Evolutionary conservation across 1,140 invertebrate genomes (phyloP), one percentile per base, ranked within the genome.

Genomic region (Zaprionus vittiger): DNA sequence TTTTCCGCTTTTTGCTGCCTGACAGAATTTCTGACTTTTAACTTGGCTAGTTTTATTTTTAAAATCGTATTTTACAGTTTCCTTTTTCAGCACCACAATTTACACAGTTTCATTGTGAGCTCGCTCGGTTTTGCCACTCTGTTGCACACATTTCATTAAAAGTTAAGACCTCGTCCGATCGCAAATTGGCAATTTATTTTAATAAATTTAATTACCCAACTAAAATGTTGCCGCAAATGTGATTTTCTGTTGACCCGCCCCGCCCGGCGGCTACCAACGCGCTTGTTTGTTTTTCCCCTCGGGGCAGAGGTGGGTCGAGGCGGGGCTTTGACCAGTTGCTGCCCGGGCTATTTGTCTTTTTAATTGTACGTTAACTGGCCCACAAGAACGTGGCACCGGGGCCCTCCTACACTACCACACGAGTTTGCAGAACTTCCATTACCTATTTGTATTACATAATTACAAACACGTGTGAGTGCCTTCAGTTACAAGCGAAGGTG

Each of bases 371-470:
- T 65, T 76, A 68, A 75, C 44, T 66, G 67, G 47, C 44, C 65
- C 69, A 57, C 64, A 68, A 77, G 60, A 69, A 67, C 62, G 38
- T 56, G 62, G 74, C 26, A n/a, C 37, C 2, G 28, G 44, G 20
- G 28, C 67, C 4, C 61, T 37, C 20, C 11, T 49, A 44, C 60
- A 20, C 68, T 12, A 15, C 22, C 15, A 14, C 57, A 52, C 20
- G 28, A 63, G 67, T 72, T 72, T 79, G 64, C 65, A 70, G 74
- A 87, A 90, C 85, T 87, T 84, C 66, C 74, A 89, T 87, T 87
- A 79, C 84, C 57, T 84, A 89, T 87, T 87, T 87, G 84, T 87
- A 81, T 75, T 81, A 84, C 84, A 89, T 78, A 83, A 78, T 80
- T 83, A 84, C 84, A 63, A 57, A 68, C 77, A 80, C 69, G 64